phyloP scores from a whole-genome alignment of 2,888 invertebrate genomes.

The Agrotis ipsilon region DNA sequence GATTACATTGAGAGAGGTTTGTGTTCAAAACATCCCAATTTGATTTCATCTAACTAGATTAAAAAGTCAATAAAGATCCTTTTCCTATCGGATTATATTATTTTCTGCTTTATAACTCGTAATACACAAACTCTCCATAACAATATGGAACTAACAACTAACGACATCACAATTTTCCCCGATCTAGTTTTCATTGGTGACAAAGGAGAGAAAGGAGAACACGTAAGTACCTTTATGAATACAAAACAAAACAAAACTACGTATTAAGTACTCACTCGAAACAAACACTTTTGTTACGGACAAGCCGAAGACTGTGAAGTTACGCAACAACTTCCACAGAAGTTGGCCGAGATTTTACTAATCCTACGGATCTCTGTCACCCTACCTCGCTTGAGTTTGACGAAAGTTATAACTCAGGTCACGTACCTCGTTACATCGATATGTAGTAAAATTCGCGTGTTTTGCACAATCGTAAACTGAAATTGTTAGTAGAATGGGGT shows the following conservation, averaged over 20 bases:
- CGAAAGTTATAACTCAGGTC: slow-evolving; percentile 67
- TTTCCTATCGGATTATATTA: neutral
- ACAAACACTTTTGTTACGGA: slow-evolving; percentile 65
- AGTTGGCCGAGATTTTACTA: slow-evolving; percentile 68
- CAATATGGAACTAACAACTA: slow-evolving; percentile 17
- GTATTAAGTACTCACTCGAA: slow-evolving; percentile 62
- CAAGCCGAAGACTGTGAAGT: slow-evolving; percentile 60
- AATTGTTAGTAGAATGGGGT: slow-evolving; percentile 52
- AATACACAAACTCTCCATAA: neutral
- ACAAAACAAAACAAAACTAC: slow-evolving; percentile 54
- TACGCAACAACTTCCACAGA: slow-evolving; percentile 58
- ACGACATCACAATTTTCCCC: slow-evolving; percentile 27
- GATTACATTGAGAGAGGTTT: slow-evolving; percentile 3
- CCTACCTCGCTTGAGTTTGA: slow-evolving; percentile 62
- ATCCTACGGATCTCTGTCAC: slow-evolving; percentile 68
- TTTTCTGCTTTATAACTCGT: neutral
- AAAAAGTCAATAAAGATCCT: neutral
- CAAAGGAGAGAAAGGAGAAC: slow-evolving; percentile 75
- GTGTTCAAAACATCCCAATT: neutral
- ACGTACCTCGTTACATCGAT: slow-evolving; percentile 70
- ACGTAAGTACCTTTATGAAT: slow-evolving; percentile 74
- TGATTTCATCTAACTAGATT: slow-evolving; percentile 3
- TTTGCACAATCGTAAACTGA: slow-evolving; percentile 61
- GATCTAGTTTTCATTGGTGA: slow-evolving; percentile 78
- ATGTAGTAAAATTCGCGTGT: slow-evolving; percentile 66